phyloP scores from a whole-genome alignment of 2,888 invertebrate species.

The Hydropsyche betteni region DNA sequence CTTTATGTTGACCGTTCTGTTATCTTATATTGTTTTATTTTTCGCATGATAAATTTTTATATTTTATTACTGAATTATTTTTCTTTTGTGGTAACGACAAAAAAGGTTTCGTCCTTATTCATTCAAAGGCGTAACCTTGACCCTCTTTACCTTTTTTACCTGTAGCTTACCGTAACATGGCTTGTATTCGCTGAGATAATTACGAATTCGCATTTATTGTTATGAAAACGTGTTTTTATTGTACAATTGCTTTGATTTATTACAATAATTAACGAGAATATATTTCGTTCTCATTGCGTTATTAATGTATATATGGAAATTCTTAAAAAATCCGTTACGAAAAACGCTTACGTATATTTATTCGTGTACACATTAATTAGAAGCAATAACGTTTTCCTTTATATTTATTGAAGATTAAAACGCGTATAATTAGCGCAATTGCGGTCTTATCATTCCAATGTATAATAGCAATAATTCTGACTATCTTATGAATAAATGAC shows the following conservation, averaged over 20 bases:
- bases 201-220: slow-evolving; percentile 16
- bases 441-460: not conserved
- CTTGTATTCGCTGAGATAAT: slow-evolving; percentile 5
- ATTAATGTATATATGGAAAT: slow-evolving; percentile 7
- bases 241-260: slow-evolving; percentile 26
- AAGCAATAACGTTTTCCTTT: not conserved
- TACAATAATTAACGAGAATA: not conserved
- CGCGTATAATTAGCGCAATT: not conserved
- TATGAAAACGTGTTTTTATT: slow-evolving; percentile 11
- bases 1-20: too few relatives aligned
- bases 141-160: slow-evolving; percentile 26
- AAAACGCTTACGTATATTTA: slow-evolving; percentile 4
- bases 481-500: too few relatives aligned
- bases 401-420: slow-evolving; percentile 10
- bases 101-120: slow-evolving; percentile 25
- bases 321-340: slow-evolving; percentile 14
- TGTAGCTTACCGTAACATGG: slow-evolving; percentile 13
- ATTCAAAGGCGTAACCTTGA: slow-evolving; percentile 31
- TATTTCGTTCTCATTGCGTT: slow-evolving; percentile 19
- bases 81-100: slow-evolving; percentile 2
- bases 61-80: too few relatives aligned
- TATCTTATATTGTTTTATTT: too few relatives aligned
- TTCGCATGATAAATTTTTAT: too few relatives aligned
- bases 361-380: slow-evolving; percentile 5
- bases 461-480: too few relatives aligned